Evolutionary conservation across 2,113 vertebrate species (phyloP).

Genomic region (Notiomystis cincta): DNA sequence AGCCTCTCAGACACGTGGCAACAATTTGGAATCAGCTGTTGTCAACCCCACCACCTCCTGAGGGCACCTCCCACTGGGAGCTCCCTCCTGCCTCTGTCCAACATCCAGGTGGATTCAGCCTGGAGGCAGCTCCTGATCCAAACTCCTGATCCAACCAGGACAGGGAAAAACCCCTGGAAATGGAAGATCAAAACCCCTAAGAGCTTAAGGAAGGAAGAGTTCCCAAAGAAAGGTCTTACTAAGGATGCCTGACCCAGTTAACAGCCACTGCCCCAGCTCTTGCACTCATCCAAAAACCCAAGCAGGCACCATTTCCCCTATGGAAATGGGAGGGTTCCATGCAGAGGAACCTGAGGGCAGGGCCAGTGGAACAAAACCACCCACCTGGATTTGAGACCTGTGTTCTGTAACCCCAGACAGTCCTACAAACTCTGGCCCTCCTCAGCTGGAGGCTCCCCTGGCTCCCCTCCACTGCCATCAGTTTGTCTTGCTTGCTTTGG

Average conservation of each 20-base stretch:
- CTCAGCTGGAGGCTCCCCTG: background rate
- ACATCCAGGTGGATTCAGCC: background rate
- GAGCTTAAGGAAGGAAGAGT: background rate
- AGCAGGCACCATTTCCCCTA: background rate
- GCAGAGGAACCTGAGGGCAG: background rate
- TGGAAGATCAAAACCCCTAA: background rate
- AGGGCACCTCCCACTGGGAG: background rate
- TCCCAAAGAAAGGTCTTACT: background rate
- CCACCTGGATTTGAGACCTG: accelerated
- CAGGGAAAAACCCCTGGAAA: background rate
- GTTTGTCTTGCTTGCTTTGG: background rate
- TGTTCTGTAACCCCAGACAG: background rate
- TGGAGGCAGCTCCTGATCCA: background rate
- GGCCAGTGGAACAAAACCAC: background rate
- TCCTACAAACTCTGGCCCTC: background rate
- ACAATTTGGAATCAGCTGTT: background rate
- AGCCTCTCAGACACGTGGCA: background rate
- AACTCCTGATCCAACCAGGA: background rate
- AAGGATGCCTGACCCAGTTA: background rate
- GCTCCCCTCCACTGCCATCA: background rate
- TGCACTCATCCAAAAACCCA: background rate
- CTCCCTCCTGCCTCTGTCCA: background rate
- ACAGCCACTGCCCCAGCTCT: background rate
- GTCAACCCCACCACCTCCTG: background rate
- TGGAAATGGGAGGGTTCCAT: accelerated